Conservation (phyloP, 2,113 vertebrate species). For the Rhadina sibilatrix region DNA sequence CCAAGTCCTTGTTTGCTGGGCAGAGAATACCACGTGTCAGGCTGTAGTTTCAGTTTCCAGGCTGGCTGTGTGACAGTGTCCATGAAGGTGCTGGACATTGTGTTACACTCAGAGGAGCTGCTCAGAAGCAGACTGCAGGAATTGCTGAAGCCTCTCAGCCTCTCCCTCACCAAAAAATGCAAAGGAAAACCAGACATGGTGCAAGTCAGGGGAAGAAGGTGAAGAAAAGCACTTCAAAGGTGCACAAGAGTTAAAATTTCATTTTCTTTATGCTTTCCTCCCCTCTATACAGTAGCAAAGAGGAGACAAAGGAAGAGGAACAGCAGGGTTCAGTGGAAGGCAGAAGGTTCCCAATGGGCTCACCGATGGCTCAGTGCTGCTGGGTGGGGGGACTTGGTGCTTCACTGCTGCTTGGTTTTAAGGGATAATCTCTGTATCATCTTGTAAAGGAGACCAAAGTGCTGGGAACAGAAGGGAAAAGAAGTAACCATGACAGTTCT, state of each 20-base stretch:
- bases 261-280: constrained; percentile 17
- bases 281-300: not conserved
- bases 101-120: not conserved
- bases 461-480: constrained; percentile 67
- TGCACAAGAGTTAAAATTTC: not conserved
- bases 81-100: not conserved
- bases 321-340: constrained; percentile 16
- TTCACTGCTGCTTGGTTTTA: constrained; percentile 87
- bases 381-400: not conserved
- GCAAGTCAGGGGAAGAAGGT: not conserved
- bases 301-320: not conserved
- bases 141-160: not conserved
- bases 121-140: not conserved
- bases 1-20: not conserved
- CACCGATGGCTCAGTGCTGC: constrained; percentile 46
- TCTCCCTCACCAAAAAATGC: not conserved
- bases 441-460: constrained; percentile 89
- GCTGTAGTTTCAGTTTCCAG: not conserved
- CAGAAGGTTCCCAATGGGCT: constrained; percentile 22
- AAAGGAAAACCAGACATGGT: not conserved
- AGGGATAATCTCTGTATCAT: constrained; percentile 85
- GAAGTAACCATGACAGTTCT: not conserved
- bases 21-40: fast-evolving
- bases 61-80: not conserved
- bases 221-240: constrained; percentile 10